These are phyloP conservation scores for Danaus melanippus DNA, from an alignment of 1,140 invertebrate genomes.

Conservation along the genomic window DNA sequence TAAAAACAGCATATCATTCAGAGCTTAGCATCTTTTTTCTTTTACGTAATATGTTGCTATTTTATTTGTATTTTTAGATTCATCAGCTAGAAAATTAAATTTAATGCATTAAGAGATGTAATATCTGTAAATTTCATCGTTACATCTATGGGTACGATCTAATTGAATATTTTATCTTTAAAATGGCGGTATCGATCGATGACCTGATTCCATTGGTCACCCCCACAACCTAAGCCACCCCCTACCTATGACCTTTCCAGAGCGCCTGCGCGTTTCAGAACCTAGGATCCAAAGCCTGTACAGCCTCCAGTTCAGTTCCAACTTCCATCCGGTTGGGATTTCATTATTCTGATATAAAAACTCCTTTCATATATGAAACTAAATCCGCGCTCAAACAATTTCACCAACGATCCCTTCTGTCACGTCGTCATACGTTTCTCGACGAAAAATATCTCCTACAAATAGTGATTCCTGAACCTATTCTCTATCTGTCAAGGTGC, in stretches of 20 bases:
- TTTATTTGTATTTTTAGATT: too few species aligned
- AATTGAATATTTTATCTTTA: not conserved
- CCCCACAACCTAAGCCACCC: constrained; percentile 29
- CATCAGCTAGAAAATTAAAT: too few species aligned
- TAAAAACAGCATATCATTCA: too few species aligned
- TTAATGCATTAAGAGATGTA: too few species aligned
- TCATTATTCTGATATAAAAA: constrained; percentile 8
- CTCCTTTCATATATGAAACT: constrained; percentile 54
- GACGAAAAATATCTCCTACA: constrained; percentile 65
- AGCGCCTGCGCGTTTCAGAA: constrained; percentile 37
- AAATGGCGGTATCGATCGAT: constrained; percentile 21
- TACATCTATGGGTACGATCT: too few species aligned
- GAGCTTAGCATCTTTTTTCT: too few species aligned
- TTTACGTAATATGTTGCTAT: too few species aligned
- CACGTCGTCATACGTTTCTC: constrained; percentile 61
- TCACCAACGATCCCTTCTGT: constrained; percentile 41
- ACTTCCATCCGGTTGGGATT: constrained; percentile 23
- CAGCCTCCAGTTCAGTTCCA: constrained; percentile 8
- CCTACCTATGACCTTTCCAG: constrained; percentile 47
- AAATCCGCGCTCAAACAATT: constrained; percentile 23
- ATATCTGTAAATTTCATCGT: too few species aligned
- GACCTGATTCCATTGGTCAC: constrained; percentile 43
- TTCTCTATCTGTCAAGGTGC: constrained; percentile 9
- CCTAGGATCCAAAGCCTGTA: constrained; percentile 19
- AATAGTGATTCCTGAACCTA: constrained; percentile 37